These are phyloP conservation scores for Notechis scutatus DNA, from an alignment of 2,113 vertebrate species.

Conservation along the genomic window DNA sequence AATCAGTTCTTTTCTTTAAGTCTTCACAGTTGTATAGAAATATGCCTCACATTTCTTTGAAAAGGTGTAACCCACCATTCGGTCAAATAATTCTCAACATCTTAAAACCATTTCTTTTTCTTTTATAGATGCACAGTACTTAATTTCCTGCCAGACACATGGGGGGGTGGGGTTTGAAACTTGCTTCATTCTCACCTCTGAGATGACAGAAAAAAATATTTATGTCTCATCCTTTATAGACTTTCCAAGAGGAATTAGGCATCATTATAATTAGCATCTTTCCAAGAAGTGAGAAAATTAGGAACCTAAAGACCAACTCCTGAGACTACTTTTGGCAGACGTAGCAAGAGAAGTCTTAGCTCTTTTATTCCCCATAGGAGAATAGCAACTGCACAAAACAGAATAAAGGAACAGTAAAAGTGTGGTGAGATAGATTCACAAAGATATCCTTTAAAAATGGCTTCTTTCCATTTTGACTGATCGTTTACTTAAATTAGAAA, in stretches of 20 bases:
- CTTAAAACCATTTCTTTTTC: background rate
- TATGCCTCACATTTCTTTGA: background rate
- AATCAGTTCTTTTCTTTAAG: background rate
- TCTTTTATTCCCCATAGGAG: constrained; percentile 14
- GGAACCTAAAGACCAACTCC: constrained; percentile 19
- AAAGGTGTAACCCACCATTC: background rate
- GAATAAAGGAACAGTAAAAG: constrained; percentile 31
- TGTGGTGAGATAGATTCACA: constrained; percentile 21
- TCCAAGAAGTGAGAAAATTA: constrained; percentile 26
- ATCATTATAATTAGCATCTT: constrained; percentile 7
- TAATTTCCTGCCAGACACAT: background rate
- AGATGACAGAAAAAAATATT: background rate
- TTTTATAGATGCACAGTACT: background rate
- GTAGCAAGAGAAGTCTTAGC: constrained; percentile 31
- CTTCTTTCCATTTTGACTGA: constrained; percentile 35
- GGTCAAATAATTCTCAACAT: background rate
- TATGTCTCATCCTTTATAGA: background rate
- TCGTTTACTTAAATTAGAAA: constrained; percentile 45
- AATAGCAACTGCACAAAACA: constrained; percentile 34
- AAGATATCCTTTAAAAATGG: background rate
- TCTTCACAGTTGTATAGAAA: background rate
- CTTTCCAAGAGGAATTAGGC: rapidly evolving
- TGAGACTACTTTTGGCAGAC: constrained; percentile 20
- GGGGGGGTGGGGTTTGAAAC: background rate
- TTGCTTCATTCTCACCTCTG: background rate